Conservation (phyloP, 2,888 invertebrate species). For the Chloromyia formosa region DNA sequence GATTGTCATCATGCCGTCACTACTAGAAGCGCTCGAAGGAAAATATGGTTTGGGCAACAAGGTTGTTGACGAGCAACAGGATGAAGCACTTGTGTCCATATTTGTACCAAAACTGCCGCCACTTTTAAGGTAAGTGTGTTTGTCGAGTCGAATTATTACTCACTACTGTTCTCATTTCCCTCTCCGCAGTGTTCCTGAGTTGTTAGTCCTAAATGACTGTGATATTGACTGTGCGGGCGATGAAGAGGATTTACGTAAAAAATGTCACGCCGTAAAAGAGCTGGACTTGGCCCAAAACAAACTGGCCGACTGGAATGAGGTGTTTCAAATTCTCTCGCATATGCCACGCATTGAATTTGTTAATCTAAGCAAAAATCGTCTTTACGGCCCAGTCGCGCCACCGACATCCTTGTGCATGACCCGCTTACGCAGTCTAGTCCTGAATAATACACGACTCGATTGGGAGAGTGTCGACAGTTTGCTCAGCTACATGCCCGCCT, state of each 20-base stretch:
- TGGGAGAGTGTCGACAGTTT: slow-evolving; percentile 85
- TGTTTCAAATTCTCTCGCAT: slow-evolving; percentile 85
- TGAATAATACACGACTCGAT: slow-evolving; percentile 87
- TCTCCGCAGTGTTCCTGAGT: slow-evolving; percentile 74
- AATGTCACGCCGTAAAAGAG: slow-evolving; percentile 91
- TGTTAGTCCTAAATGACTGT: slow-evolving; percentile 89
- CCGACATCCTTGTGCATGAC: slow-evolving; percentile 61
- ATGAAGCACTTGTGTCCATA: slow-evolving; percentile 73
- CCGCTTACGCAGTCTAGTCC: slow-evolving; percentile 78
- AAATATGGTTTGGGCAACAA: slow-evolving; percentile 80
- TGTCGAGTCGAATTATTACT: too few relatives aligned
- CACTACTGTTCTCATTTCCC: too few relatives aligned
- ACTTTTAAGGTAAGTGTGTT: slow-evolving; percentile 64
- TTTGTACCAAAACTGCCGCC: slow-evolving; percentile 87
- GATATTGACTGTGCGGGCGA: slow-evolving; percentile 91
- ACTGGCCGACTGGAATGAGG: slow-evolving; percentile 88
- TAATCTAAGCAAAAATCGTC: slow-evolving; percentile 89
- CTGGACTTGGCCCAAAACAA: slow-evolving; percentile 94
- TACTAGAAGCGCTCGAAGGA: slow-evolving; percentile 87
- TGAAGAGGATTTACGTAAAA: slow-evolving; percentile 78
- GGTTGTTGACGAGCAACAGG: slow-evolving; percentile 57
- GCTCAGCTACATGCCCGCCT: slow-evolving; percentile 77
- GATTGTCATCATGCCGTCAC: slow-evolving; percentile 76
- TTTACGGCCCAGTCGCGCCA: slow-evolving; percentile 75
- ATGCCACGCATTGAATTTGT: slow-evolving; percentile 91